Base-by-base conservation (phyloP, 2,888 invertebrate species). In the Electrophaes corylata region DNA sequence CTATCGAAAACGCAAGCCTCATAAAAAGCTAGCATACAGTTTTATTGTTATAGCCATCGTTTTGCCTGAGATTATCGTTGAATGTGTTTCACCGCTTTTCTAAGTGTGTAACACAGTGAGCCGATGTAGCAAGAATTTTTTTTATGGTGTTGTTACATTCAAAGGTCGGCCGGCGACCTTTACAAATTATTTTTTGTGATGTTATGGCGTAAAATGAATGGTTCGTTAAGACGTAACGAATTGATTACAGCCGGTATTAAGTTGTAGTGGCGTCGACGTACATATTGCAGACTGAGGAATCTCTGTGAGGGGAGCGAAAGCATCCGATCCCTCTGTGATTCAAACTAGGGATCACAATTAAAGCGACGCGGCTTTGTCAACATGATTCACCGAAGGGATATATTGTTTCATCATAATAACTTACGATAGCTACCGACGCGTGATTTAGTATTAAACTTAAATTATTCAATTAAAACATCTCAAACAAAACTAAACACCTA, bases 181-280 rank as follows among this genome's bases (percentile, higher is more conserved):
- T 74, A 74, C 77, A 77, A 84, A 86, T 82, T 76, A 82, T 8
- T 77, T 84, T 82, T 84, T 74, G 73, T 79, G 76, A 75, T 78
- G 79, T 81, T 79, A 84, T 73, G 75, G 78, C 73, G 79, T 78
- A 73, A 79, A 76, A 79, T 76, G 77, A 83, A 84, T 84, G 78
- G 78, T 77, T 80, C 74, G 77, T 81, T 81, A 82, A 83, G 72
- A 80, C 80, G 85, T 78, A 83, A 83, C 88, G 78, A 88, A 90
- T 89, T 81, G 83, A 82, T 88, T 87, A 87, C 83, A 79, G 74
- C 79, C 75, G 81, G 81, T 76, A 84, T 86, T 84, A 85, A 83
- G 77, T 77, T 76, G 75, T 75, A 72, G 74, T 81, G 73, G 79
- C 80, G 79, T 76, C 75, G 79, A 79, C 81, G 83, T 79, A 82